These are phyloP conservation scores for Rhamnusium bicolor DNA, from an alignment of 2,888 invertebrate species.

Conservation along the genomic window DNA sequence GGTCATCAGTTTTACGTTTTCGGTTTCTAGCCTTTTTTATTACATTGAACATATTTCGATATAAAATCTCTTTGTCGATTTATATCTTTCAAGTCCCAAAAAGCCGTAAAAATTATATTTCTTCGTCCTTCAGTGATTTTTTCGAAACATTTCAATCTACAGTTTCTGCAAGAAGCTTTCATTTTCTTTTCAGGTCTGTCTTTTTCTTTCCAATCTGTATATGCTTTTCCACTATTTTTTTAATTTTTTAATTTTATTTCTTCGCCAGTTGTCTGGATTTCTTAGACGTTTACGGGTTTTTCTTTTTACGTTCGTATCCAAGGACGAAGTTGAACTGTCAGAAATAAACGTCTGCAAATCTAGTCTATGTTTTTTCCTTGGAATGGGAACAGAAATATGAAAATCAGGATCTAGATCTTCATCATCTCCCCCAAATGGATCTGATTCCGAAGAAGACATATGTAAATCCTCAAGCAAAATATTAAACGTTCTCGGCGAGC, in stretches of 20 bases:
- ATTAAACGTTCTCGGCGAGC: neutral
- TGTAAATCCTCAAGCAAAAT: neutral
- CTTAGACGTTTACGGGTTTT: neutral
- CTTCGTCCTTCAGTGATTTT: neutral
- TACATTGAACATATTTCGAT: neutral
- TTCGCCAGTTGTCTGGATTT: neutral
- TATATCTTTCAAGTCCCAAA: neutral
- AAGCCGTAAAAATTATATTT: neutral
- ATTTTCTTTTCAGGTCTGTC: neutral
- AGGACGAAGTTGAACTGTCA: too few species aligned
- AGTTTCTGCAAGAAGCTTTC: neutral
- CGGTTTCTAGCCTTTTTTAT: constrained; percentile 4
- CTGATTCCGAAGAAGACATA: neutral
- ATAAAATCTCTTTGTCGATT: constrained; percentile 21
- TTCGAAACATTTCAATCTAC: constrained; percentile 1
- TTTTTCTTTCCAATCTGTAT: constrained; percentile 14
- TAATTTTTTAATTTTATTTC: constrained; percentile 7
- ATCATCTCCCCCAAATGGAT: constrained; percentile 13
- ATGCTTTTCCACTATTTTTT: constrained; percentile 2
- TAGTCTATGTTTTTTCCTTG: too few species aligned
- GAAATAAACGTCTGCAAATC: too few species aligned
- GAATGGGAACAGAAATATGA: neutral
- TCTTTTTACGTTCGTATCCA: neutral
- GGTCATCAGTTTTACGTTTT: neutral
- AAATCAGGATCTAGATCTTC: constrained; percentile 12